Percentiles rank a stretch among this genome's conserved stretches.
phyloP scores from a whole-genome alignment of 2,797 vertebrate species.

The Monodelphis domestica region DNA sequence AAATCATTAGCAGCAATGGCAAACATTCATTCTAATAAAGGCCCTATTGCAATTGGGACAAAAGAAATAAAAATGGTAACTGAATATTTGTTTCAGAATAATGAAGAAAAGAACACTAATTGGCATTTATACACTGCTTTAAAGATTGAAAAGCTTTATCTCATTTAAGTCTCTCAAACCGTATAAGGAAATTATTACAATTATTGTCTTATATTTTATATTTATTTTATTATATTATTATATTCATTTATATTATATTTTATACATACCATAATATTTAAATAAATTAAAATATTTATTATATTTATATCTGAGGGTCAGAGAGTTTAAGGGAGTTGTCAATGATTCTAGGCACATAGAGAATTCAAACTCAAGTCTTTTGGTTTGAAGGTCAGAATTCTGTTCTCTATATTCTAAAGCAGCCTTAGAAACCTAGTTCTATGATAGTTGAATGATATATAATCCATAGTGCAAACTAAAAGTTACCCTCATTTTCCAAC shows the following conservation, averaged over 20 bases:
- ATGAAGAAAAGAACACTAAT: background rate
- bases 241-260: too few relatives aligned
- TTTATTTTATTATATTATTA: too few relatives aligned
- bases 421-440: background rate
- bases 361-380: background rate
- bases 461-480: background rate
- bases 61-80: background rate
- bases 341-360: background rate
- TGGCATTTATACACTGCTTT: background rate
- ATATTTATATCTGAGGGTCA: background rate
- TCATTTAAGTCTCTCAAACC: background rate
- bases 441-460: background rate
- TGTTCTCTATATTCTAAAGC: background rate
- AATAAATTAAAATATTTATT: too few relatives aligned
- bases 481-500: background rate
- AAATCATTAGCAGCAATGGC: slow-evolving; percentile 2
- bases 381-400: background rate
- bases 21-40: background rate
- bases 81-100: background rate
- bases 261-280: too few relatives aligned
- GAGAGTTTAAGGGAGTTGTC: background rate
- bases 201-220: too few relatives aligned
- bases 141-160: background rate
- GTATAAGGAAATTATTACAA: background rate
- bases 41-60: background rate